Evolutionary conservation across 2,113 vertebrate genomes (phyloP).

Genomic region (Danio rerio): DNA sequence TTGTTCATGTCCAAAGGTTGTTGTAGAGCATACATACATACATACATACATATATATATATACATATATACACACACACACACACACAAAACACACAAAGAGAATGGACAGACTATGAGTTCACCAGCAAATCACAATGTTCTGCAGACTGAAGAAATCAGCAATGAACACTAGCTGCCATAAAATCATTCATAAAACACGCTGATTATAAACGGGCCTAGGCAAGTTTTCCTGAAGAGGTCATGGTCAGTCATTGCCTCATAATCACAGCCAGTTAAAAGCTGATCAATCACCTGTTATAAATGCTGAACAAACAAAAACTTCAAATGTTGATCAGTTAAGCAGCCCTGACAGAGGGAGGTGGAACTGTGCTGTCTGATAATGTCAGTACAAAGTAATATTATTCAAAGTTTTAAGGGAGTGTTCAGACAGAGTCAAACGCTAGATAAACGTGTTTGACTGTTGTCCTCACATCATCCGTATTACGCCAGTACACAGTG

Average conservation of each 20-base stretch:
- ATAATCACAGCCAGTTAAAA: background rate
- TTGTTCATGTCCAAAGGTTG: too few species aligned
- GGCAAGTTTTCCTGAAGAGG: background rate
- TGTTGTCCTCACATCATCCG: background rate
- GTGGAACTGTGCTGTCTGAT: too few species aligned
- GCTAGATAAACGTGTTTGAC: background rate
- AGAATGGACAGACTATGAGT: background rate
- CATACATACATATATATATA: too few species aligned
- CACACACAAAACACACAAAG: background rate
- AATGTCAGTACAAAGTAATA: background rate
- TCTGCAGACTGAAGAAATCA: background rate
- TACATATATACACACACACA: too few species aligned
- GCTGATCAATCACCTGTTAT: background rate
- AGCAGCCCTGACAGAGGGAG: background rate
- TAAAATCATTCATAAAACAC: background rate
- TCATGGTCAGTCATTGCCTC: background rate
- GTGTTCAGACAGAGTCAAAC: background rate
- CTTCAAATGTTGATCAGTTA: conserved; percentile 2
- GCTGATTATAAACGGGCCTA: background rate
- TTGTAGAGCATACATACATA: too few species aligned
- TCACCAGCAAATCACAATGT: background rate
- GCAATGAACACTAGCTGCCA: background rate
- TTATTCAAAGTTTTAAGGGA: background rate
- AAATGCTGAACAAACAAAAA: conserved; percentile 3
- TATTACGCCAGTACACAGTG: too few species aligned